phyloP scores from a whole-genome alignment of 2,888 invertebrate species.

The Cryptus viduatorius region DNA sequence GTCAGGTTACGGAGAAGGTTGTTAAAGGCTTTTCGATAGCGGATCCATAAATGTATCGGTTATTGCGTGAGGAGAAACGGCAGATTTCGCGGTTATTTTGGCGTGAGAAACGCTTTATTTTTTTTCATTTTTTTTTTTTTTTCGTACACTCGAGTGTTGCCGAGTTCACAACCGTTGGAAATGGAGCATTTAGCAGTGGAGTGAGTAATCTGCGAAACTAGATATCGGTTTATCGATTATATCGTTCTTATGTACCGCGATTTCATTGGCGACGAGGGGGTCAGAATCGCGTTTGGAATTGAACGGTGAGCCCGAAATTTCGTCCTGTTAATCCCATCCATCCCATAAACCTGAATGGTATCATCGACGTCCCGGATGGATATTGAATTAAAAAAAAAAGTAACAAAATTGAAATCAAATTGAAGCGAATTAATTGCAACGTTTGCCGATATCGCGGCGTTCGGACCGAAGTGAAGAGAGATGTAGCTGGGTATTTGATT shows the following conservation, averaged over 20 bases:
- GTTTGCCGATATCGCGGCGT: not conserved
- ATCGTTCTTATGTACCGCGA: conserved; percentile 46
- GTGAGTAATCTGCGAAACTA: conserved; percentile 57
- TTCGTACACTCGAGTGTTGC: not conserved
- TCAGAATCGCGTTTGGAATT: conserved; percentile 16
- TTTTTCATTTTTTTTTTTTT: not conserved
- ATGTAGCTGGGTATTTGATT: conserved; percentile 19
- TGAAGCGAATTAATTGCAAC: conserved; percentile 30
- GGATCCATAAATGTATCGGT: not conserved
- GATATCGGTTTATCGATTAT: conserved; percentile 68
- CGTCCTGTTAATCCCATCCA: not conserved
- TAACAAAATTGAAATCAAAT: conserved; percentile 28
- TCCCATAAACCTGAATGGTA: not conserved
- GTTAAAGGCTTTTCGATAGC: not conserved
- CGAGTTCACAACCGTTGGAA: conserved; percentile 33
- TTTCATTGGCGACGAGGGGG: not conserved
- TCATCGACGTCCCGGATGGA: not conserved
- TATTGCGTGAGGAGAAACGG: not conserved
- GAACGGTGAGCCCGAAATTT: conserved; percentile 25
- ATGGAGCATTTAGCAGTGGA: conserved; percentile 53
- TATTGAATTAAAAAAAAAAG: not conserved
- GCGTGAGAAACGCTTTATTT: not conserved
- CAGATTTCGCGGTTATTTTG: conserved; percentile 2
- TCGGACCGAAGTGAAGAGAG: not conserved
- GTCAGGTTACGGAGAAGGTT: not conserved